A percentile compares a stretch with the other conserved stretches of the same genome.
Evolutionary conservation across 2,113 vertebrate species (phyloP).

Genomic region (Aramus guarauna): DNA sequence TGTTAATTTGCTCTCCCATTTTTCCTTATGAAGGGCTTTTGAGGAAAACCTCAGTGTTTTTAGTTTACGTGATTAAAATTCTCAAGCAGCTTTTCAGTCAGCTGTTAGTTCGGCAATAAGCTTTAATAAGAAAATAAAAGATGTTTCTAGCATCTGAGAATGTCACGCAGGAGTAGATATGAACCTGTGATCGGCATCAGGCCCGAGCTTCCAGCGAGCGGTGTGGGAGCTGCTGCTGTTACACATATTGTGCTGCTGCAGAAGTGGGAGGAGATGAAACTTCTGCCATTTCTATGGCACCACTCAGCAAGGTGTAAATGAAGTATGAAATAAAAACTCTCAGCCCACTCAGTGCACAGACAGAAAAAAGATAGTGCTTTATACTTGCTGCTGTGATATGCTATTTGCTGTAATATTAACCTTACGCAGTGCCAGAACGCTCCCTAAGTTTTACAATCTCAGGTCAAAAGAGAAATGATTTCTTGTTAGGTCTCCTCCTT

Average conservation of each 20-base stretch:
- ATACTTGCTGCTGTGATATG: constrained; percentile 52
- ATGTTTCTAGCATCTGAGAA: constrained; percentile 1
- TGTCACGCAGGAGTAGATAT: background rate
- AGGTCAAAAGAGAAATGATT: constrained; percentile 45
- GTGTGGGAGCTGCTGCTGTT: constrained; percentile 56
- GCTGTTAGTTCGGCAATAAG: constrained; percentile 25
- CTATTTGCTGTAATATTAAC: constrained; percentile 64
- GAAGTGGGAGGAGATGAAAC: constrained; percentile 61
- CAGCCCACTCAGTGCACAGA: constrained; percentile 63
- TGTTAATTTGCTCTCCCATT: constrained; percentile 36
- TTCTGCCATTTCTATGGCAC: constrained; percentile 63
- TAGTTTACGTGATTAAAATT: background rate
- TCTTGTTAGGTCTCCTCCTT: constrained; percentile 8
- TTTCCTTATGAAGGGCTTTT: constrained; percentile 38
- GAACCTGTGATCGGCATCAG: constrained; percentile 26
- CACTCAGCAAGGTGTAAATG: constrained; percentile 77
- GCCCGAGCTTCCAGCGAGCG: constrained; percentile 2
- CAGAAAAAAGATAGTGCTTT: constrained; percentile 51
- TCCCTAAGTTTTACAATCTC: constrained; percentile 48
- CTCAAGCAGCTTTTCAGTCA: background rate
- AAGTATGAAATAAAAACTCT: constrained; percentile 75
- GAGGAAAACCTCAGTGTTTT: constrained; percentile 32
- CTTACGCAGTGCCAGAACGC: constrained; percentile 22
- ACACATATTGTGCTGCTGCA: constrained; percentile 47
- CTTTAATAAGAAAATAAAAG: constrained; percentile 44